Conservation (phyloP, 2,888 invertebrate genomes). For the Lasioglossum marginatum region DNA sequence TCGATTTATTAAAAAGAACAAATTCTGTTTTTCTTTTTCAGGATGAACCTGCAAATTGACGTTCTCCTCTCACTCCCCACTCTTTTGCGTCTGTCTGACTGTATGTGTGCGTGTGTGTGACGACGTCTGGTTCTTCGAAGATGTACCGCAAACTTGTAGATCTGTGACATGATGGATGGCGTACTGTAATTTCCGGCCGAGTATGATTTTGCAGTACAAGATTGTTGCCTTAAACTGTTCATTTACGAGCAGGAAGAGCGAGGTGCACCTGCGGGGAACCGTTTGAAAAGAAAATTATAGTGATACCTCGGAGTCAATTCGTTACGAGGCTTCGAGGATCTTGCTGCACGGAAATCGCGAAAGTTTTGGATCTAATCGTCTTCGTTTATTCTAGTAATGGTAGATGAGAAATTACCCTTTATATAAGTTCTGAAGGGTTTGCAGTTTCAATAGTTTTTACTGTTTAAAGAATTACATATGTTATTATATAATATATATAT, state of each 20-base stretch:
- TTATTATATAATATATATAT: too few relatives aligned
- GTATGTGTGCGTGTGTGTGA: neutral
- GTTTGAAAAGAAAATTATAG: slow-evolving; percentile 25
- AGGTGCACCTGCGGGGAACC: slow-evolving; percentile 10
- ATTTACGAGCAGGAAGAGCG: slow-evolving; percentile 24
- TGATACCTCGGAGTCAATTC: neutral
- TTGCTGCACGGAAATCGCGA: neutral
- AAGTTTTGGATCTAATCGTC: neutral
- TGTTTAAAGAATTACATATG: neutral
- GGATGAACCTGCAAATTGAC: neutral
- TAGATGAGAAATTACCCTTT: neutral
- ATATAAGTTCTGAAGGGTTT: neutral
- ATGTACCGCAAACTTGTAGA: slow-evolving; percentile 39
- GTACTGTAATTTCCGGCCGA: slow-evolving; percentile 24
- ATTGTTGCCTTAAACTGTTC: slow-evolving; percentile 11
- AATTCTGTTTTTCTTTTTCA: neutral
- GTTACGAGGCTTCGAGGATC: neutral
- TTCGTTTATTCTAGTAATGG: neutral
- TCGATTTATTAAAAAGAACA: slow-evolving; percentile 13
- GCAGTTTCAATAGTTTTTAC: neutral
- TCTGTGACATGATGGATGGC: slow-evolving; percentile 15
- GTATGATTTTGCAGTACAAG: slow-evolving; percentile 23
- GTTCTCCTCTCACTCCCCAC: neutral
- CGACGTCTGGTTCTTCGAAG: slow-evolving; percentile 16
- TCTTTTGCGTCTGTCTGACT: neutral